Evolutionary conservation across 2,888 invertebrate species (phyloP), one percentile per base, ranked within the genome.

Genomic region (Cactoblastis cactorum): DNA sequence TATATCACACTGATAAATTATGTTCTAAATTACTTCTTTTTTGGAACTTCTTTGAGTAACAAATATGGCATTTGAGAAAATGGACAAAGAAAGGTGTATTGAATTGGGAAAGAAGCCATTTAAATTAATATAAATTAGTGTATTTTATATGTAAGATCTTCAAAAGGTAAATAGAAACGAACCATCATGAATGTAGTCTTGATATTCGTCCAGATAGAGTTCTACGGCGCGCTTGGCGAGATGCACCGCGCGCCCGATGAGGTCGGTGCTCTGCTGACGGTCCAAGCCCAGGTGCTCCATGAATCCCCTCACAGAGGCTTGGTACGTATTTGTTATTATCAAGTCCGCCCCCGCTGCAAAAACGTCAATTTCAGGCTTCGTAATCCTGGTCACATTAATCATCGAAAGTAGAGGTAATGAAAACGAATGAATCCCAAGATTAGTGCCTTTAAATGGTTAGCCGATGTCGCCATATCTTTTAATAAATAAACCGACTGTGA

Each of bases 241-340:
- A 45, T 91, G 76, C 0, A 95, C 97, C 3, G 95, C 94, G 52
- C 92, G 91, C 66, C 91, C 91, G 45, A 98, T 95, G 47, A 97
- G 91, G 52, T 92, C 90, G 59, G 93, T 85, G 52, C 94, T 94
- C 67, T 95, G 91, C 53, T 93, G 91, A 59, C 92, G 89, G 38
- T 91, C 91, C 49, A 96, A 76, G 19, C 93, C 92, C 55, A 97
- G 85, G 80, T 96, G 92, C 71, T 95, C 91, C 67, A 92, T 87
- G 73, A 97, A 95, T 4, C 96, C 94, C 49, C 92, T 92, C 51
- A 95, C 88, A 49, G 94, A 95, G 3, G 96, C 95, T 86, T 98
- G 98, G 82, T 98, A 98, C 38, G 96, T 96, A 69, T 95, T 95
- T 34, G 97, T 97, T 71, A 95, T 92, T 64, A 98, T 93, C 54